Evolutionary conservation across 2,888 invertebrate species (phyloP), one percentile per base, ranked within the genome.

Genomic region (Candidula unifasciata): DNA sequence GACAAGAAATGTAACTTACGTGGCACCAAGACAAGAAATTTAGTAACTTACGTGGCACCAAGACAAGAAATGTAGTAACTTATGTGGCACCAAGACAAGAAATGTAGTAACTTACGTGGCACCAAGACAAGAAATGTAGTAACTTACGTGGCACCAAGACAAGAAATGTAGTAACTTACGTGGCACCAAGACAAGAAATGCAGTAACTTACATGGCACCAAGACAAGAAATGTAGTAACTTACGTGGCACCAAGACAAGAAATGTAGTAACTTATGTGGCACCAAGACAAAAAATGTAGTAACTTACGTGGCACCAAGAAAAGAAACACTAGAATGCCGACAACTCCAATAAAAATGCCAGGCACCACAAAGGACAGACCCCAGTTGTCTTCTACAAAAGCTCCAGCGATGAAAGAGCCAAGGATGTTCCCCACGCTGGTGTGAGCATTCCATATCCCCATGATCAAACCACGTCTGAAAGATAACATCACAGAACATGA

Each of bases 401-500:
- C 94, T 0, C 97, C 97, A 0, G 99, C 98, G 90, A 99, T 96
- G n/a, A 98, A 92, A 0, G 97, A 96, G 92, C 98, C 98, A 84
- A 98, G 93, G 91, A 99, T 98, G 93, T 99, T 99, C 64, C 99
- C 99, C 18, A 99, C 95, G 0, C 98, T 98, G 0, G 98, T 98
- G 91, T 99, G 98, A 0, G 98, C 97, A 94, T 99, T 99, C 99
- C 99, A 99, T 10, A 98, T 95, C 21, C 99, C 99, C 94, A 98
- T 98, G 87, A 99, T 97, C 37, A 99, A 95, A 0, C 95, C 95
- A 90, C 93, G 91, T 89, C 93, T 94, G 89, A 37, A 3, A 27
- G 57, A 77, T 21, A 0, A 60, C 10, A 74, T 24, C 35, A 2
- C 57, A 73, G 35, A 57, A 71, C 10, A 71, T 57, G 30, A 73